These are phyloP conservation scores for Zygothrica quintamaculata DNA, from an alignment of 2,888 invertebrate genomes.

Conservation along the genomic window DNA sequence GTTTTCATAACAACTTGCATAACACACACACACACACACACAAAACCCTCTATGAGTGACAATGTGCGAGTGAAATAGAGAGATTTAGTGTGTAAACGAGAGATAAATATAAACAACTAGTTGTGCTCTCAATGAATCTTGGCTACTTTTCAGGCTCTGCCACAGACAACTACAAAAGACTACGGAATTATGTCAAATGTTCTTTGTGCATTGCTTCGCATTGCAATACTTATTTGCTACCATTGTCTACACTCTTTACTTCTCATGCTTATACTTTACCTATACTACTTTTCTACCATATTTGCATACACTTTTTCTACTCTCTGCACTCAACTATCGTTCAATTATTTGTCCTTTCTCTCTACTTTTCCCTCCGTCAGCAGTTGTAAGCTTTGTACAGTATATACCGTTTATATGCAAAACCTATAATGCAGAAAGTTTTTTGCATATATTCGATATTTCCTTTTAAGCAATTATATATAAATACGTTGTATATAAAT, in stretches of 20 bases:
- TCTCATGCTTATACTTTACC: not conserved
- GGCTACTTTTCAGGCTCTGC: conserved; percentile 36
- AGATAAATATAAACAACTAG: not conserved
- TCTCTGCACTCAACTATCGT: conserved; percentile 34
- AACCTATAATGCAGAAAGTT: no score
- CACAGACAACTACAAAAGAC: conserved; percentile 35
- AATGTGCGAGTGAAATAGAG: not conserved
- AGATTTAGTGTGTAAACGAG: not conserved
- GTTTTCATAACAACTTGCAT: conserved; percentile 56
- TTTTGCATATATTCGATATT: no score
- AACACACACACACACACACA: conserved; percentile 15
- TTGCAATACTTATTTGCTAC: conserved; percentile 47
- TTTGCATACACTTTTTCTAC: conserved; percentile 26
- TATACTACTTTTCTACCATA: not conserved
- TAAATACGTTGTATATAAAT: no score
- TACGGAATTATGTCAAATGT: conserved; percentile 68
- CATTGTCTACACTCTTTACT: not conserved
- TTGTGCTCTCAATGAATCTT: conserved; percentile 38
- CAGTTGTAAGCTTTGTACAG: no score
- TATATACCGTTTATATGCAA: no score
- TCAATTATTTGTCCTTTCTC: conserved; percentile 24
- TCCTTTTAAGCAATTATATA: no score
- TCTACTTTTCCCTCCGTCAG: not conserved
- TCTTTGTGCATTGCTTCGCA: conserved; percentile 41
- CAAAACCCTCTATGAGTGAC: conserved; percentile 9